Conservation (phyloP, 2,113 vertebrate genomes). For the Jacana jacana region DNA sequence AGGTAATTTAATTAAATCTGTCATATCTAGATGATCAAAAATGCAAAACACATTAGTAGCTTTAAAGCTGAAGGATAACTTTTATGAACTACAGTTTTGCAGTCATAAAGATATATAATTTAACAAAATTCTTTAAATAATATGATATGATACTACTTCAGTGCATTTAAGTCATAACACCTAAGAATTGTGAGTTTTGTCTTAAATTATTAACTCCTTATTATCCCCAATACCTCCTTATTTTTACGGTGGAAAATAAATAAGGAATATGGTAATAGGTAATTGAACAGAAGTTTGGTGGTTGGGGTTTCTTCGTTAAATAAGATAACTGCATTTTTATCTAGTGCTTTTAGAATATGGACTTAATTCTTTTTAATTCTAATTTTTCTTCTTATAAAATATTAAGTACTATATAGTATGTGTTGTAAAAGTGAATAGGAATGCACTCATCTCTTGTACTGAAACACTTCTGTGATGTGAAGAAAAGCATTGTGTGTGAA, state of each 20-base stretch:
- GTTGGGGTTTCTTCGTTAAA: neutral
- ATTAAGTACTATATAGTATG: neutral
- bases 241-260: neutral
- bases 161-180: neutral
- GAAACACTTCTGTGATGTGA: neutral
- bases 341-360: neutral
- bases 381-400: neutral
- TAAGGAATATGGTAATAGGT: neutral
- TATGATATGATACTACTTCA: neutral
- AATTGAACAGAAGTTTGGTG: neutral
- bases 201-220: neutral
- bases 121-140: neutral
- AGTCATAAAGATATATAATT: neutral
- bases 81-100: neutral
- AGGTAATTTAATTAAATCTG: slow-evolving; percentile 80
- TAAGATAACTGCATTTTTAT: neutral
- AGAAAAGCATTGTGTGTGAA: neutral
- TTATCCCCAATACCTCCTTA: neutral
- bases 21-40: neutral
- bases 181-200: neutral
- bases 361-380: neutral
- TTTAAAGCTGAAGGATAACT: neutral
- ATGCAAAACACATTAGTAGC: neutral
- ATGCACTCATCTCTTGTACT: neutral
- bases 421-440: neutral